Percentiles rank a stretch among this genome's conserved stretches.
These are phyloP conservation scores for Centrocercus urophasianus DNA, from an alignment of 2,113 vertebrate genomes.

Conservation along the genomic window DNA sequence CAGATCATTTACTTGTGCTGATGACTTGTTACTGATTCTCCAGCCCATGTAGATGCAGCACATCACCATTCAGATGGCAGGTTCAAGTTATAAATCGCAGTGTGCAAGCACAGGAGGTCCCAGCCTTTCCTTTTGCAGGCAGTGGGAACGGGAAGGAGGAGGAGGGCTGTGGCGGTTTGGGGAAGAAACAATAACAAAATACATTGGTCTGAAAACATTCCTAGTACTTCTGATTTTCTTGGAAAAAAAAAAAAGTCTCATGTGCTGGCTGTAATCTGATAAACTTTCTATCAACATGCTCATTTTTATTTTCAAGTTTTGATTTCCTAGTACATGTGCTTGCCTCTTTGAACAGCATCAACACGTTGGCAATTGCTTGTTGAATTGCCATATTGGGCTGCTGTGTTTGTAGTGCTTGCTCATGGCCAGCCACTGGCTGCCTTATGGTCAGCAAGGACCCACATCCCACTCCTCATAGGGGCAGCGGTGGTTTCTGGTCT, in stretches of 20 bases:
- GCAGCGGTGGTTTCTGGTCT: constrained; percentile 29
- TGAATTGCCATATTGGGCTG: constrained; percentile 35
- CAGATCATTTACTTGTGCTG: neutral
- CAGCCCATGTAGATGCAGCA: neutral
- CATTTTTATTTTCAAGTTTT: constrained; percentile 46
- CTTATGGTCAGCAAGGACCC: constrained; percentile 13
- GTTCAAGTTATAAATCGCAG: neutral
- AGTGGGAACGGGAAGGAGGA: neutral
- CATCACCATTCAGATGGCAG: neutral
- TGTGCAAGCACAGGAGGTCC: neutral
- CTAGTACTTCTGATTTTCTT: constrained; percentile 15
- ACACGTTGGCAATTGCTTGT: neutral
- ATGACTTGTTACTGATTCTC: neutral
- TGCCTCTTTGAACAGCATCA: constrained; percentile 58
- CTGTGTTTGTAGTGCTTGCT: constrained; percentile 33
- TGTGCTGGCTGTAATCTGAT: constrained; percentile 47
- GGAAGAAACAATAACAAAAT: neutral
- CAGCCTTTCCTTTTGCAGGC: neutral
- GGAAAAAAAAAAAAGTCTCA: constrained; percentile 58
- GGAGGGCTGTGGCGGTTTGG: neutral
- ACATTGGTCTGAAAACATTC: constrained; percentile 47
- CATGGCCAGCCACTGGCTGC: neutral
- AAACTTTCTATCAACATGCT: constrained; percentile 28
- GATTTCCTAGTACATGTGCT: constrained; percentile 34
- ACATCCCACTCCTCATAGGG: neutral